These are phyloP conservation scores for Sarcophaga peregrina DNA, from an alignment of 1,140 invertebrate species.

Conservation along the genomic window DNA sequence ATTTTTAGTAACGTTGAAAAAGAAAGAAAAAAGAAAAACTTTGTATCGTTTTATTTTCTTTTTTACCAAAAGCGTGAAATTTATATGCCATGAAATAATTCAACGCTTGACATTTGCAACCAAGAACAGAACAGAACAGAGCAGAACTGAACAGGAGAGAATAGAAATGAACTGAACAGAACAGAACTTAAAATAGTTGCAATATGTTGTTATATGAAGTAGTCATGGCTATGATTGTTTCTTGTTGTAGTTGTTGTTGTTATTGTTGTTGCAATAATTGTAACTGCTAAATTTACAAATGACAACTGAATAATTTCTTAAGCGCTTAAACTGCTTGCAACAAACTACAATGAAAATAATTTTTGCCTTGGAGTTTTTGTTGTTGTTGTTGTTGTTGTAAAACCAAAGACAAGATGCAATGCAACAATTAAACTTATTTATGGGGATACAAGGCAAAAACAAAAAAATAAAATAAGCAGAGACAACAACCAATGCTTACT, in stretches of 20 bases:
- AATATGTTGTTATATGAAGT: no score
- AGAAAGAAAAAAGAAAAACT: not conserved
- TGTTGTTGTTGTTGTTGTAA: not conserved
- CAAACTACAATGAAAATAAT: not conserved
- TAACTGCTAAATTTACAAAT: not conserved
- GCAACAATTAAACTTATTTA: constrained; percentile 41
- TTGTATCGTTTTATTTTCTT: not conserved
- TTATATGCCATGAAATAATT: constrained; percentile 41
- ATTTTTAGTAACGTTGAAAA: not conserved
- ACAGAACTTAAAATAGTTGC: no score
- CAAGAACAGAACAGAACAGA: constrained; percentile 6
- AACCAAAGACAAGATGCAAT: constrained; percentile 26
- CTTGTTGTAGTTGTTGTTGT: no score
- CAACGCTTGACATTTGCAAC: constrained; percentile 34
- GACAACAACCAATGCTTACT: no score
- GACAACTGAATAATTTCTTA: constrained; percentile 14
- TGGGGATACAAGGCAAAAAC: not conserved
- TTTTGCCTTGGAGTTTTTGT: not conserved
- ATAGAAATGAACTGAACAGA: no score
- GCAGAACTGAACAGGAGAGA: no score
- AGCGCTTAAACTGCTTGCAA: not conserved
- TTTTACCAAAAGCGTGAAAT: constrained; percentile 33
- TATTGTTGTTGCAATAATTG: no score
- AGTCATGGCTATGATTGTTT: no score
- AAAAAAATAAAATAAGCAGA: no score